Evolutionary conservation across 2,888 invertebrate species (phyloP).

Genomic region (Xanthia icteritia): DNA sequence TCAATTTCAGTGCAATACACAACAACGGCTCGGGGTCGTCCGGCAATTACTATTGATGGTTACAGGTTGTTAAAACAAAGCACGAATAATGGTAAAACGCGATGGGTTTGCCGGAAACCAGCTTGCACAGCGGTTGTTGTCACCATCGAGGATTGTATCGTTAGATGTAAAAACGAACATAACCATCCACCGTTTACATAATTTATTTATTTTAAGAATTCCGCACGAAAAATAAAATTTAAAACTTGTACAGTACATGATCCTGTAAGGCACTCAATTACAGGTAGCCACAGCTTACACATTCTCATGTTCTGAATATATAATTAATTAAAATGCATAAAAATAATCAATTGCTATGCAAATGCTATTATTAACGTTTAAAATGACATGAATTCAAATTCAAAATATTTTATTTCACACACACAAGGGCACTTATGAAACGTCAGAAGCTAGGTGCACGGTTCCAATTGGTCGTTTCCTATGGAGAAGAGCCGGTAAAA

Average conservation of each 20-base stretch:
- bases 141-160: conserved; percentile 17
- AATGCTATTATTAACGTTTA: background rate
- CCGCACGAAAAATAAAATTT: background rate
- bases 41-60: conserved; percentile 23
- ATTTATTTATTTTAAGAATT: background rate
- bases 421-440: too few relatives aligned
- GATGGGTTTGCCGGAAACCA: conserved; percentile 35
- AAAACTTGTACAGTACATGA: background rate
- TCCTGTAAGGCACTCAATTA: background rate
- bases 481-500: too few relatives aligned
- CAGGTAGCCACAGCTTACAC: background rate
- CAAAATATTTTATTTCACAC: too few relatives aligned
- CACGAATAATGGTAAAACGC: background rate
- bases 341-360: background rate
- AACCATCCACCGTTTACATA: conserved; percentile 24
- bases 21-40: conserved; percentile 23
- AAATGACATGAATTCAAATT: background rate
- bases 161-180: conserved; percentile 25
- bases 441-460: too few relatives aligned
- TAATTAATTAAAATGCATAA: background rate
- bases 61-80: conserved; percentile 26
- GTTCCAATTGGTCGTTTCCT: too few relatives aligned
- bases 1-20: conserved; percentile 31
- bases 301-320: background rate
- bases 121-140: conserved; percentile 23